These are phyloP conservation scores for Metridium senile DNA, from an alignment of 92 coral and sea anemone genomes.

Conservation along the genomic window DNA sequence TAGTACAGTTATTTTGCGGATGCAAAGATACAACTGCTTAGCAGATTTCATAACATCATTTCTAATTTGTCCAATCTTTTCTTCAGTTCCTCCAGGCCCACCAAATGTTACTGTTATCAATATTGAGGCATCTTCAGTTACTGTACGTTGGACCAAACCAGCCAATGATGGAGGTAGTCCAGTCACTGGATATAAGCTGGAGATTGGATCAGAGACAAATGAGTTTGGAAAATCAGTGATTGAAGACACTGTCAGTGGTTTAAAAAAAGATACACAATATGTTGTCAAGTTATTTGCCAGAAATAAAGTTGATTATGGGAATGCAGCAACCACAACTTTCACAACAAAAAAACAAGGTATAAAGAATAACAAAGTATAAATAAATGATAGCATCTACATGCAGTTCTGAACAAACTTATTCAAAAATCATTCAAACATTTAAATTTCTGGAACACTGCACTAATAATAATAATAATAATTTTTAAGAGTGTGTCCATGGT, in stretches of 20 bases:
- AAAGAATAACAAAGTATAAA: neutral
- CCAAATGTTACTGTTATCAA: neutral
- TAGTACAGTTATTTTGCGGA: no score
- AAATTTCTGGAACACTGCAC: no score
- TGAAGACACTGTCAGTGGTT: neutral
- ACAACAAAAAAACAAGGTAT: slow-evolving; percentile 2
- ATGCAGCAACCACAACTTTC: neutral
- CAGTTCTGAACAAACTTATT: no score
- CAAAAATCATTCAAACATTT: no score
- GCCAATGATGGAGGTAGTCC: neutral
- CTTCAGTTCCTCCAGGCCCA: slow-evolving; percentile 6
- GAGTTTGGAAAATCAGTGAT: neutral
- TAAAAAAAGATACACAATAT: neutral
- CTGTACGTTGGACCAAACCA: neutral
- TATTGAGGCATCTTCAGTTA: neutral
- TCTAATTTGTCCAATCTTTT: neutral
- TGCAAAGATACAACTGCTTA: no score
- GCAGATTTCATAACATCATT: no score
- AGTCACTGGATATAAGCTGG: neutral
- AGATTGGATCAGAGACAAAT: neutral
- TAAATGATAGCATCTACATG: neutral
- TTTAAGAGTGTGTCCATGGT: no score
- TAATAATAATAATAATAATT: no score
- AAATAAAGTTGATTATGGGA: slow-evolving; percentile 7
- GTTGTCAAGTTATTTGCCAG: neutral